Base-by-base conservation (phyloP, 2,888 invertebrate genomes). In the Scaptomyza flava region DNA sequence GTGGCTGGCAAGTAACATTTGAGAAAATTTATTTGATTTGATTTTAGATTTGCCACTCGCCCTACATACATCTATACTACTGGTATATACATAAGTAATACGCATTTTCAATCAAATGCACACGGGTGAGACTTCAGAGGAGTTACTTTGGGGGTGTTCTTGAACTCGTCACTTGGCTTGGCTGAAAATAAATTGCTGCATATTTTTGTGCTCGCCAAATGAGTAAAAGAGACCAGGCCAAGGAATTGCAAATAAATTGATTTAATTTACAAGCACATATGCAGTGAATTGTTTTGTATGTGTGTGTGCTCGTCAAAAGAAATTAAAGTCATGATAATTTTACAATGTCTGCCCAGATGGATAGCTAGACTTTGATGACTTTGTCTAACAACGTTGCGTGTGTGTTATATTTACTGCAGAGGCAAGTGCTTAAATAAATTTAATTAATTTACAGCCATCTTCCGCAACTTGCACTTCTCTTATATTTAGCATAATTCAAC, bases 1-100 rank as follows among this genome's bases (percentile, higher is more conserved):
- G 74, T 34, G 69, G 63, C 76, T 76, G 84, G 50, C 58, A 74
- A 79, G 83, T 73, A 81, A 75, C 83, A 75, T 84, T 83, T 86
- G 81, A 73, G 83, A 79, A 83, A 83, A 83, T 83, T 83, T 79
- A 83, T 83, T 83, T 86, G 86, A 83, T 83, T 83, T 83, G 84
- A 86, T 83, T 83, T 83, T 81, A 86, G 83, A 86, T 86, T 83
- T 86, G 79, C 84, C 81, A 79, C 77, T 77, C 87, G 79, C 71
- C 74, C 73, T 68, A 78, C 69, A 46, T 38, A 56, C 34, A 69
- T 63, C 70, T 69, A 76, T 67, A 53, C 67, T 68, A n/a, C 9
- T 56, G 72, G 59, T 71, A 71, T 73, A 74, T 72, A 75, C 63
- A 85, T 76, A 72, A 86, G 81, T 76, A 83, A 79, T 79, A 83